Conservation (phyloP, 2,888 invertebrate genomes). For the Panopea generosa region DNA sequence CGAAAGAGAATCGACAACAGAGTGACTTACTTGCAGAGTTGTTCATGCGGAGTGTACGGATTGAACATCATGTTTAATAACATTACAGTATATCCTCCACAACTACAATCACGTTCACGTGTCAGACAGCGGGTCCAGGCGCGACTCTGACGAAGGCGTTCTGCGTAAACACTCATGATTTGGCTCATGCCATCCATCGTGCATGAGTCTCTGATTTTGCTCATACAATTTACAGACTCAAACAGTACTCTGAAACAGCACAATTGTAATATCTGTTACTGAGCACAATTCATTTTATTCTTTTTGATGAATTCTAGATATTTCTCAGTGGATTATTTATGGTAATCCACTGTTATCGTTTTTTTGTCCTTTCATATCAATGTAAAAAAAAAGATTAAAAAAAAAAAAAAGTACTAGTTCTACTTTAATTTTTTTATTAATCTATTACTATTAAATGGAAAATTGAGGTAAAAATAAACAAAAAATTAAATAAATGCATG, state of each 20-base stretch:
- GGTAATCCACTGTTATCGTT: too few species aligned
- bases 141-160: slow-evolving; percentile 8
- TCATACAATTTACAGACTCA: slow-evolving; percentile 38
- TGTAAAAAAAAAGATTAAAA: too few species aligned
- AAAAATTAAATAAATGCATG: too few species aligned
- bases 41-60: slow-evolving; percentile 14
- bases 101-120: slow-evolving; percentile 26
- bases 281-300: neutral
- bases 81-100: slow-evolving; percentile 33
- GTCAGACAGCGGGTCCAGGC: slow-evolving; percentile 38
- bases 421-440: too few species aligned
- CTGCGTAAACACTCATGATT: slow-evolving; percentile 6
- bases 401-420: too few species aligned
- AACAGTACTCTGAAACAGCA: slow-evolving; percentile 26
- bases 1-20: too few species aligned
- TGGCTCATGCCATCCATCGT: slow-evolving; percentile 5
- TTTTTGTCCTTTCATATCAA: too few species aligned
- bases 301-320: too few species aligned
- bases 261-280: neutral
- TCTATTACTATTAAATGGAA: too few species aligned
- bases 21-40: slow-evolving; percentile 13
- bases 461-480: too few species aligned
- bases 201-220: slow-evolving; percentile 16
- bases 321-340: too few species aligned
- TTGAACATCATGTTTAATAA: slow-evolving; percentile 20